These are phyloP conservation scores for Oreohelix idahoensis DNA, from an alignment of 1,140 invertebrate species.

Conservation along the genomic window DNA sequence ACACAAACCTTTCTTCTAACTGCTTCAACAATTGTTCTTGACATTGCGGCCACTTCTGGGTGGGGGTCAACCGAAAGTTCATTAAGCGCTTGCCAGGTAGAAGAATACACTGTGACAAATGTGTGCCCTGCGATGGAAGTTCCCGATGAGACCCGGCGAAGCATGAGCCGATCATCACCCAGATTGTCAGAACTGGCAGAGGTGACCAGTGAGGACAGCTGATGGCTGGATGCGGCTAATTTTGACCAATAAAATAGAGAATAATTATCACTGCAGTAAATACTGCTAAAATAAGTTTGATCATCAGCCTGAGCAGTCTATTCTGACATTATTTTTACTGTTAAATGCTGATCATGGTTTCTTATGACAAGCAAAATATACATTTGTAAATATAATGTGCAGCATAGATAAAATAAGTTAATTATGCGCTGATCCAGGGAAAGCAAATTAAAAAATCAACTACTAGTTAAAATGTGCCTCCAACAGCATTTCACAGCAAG, in stretches of 20 bases:
- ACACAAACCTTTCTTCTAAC: slow-evolving; percentile 82
- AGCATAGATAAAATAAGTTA: not conserved
- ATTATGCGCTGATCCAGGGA: not conserved
- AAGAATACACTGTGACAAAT: slow-evolving; percentile 81
- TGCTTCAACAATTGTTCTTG: slow-evolving; percentile 83
- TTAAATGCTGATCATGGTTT: not conserved
- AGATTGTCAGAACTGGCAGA: slow-evolving; percentile 33
- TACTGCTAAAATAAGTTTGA: not conserved
- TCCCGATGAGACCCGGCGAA: slow-evolving; percentile 59
- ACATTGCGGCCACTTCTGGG: slow-evolving; percentile 84
- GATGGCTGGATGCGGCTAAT: slow-evolving; percentile 13
- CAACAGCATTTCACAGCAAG: too few relatives aligned
- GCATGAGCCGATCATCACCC: slow-evolving; percentile 36
- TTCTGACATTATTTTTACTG: not conserved
- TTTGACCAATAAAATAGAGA: not conserved
- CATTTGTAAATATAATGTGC: not conserved
- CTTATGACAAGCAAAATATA: not conserved
- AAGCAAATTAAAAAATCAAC: too few relatives aligned
- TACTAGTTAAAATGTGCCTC: too few relatives aligned
- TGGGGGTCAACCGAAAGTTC: slow-evolving; percentile 87
- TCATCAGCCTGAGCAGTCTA: not conserved
- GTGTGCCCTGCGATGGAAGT: slow-evolving; percentile 43
- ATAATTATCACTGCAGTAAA: not conserved
- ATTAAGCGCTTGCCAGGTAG: slow-evolving; percentile 86
- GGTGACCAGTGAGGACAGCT: slow-evolving; percentile 34